Percentiles rank a stretch among this genome's conserved stretches.
These are phyloP conservation scores for Alaudala cheleensis DNA, from an alignment of 2,113 vertebrate species.

Conservation along the genomic window DNA sequence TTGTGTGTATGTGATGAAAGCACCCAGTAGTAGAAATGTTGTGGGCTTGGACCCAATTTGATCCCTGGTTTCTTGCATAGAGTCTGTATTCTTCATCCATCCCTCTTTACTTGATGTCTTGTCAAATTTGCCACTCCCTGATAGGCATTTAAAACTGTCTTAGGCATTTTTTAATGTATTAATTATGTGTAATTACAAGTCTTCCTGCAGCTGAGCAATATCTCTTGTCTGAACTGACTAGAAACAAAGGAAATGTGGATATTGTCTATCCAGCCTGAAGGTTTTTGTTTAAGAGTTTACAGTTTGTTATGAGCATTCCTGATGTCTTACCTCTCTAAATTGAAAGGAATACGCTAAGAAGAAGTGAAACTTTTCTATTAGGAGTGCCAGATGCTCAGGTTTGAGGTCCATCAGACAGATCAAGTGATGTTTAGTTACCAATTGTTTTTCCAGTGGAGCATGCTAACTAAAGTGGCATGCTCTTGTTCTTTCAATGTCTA, in stretches of 20 bases:
- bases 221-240: not conserved
- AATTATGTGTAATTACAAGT: not conserved
- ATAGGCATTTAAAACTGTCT: not conserved
- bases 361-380: not conserved
- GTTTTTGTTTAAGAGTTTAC: not conserved
- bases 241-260: not conserved
- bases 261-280: not conserved
- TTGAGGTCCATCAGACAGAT: not conserved
- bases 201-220: not conserved
- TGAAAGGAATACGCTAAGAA: not conserved
- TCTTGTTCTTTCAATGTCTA: not conserved
- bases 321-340: not conserved
- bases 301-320: not conserved
- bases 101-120: not conserved
- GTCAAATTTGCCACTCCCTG: not conserved
- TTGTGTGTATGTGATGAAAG: not conserved
- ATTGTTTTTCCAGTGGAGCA: not conserved
- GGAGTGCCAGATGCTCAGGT: not conserved
- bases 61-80: not conserved
- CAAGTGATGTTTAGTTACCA: not conserved
- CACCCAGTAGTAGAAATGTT: not conserved
- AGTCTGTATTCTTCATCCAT: not conserved
- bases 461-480: not conserved
- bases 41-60: not conserved
- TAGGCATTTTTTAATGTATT: not conserved